phyloP scores from a whole-genome alignment of 2,888 invertebrate genomes.

The Deilephila elpenor region DNA sequence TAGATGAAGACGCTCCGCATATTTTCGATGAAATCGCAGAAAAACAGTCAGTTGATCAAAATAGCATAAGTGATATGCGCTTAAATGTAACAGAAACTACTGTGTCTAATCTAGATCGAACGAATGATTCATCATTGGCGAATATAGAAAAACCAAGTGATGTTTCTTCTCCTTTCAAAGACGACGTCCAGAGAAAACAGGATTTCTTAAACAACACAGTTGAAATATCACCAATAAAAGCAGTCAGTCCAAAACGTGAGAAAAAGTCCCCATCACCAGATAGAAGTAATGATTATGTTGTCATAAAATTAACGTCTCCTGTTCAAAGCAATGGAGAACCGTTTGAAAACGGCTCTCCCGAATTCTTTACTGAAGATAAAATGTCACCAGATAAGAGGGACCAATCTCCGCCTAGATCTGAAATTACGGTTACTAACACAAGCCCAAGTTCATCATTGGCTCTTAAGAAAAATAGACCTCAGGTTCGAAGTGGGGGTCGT shows the following conservation, averaged over 20 bases:
- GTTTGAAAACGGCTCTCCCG: conserved; percentile 71
- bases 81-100: conserved; percentile 43
- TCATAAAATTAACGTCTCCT: conserved; percentile 70
- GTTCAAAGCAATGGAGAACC: conserved; percentile 75
- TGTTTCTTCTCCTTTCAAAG: conserved; percentile 71
- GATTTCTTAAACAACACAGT: conserved; percentile 84
- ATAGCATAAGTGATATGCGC: conserved; percentile 31
- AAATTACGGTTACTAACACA: conserved; percentile 50
- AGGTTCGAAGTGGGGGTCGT: conserved; percentile 68
- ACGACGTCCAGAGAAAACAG: conserved; percentile 69
- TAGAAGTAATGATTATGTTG: conserved; percentile 68
- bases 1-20: conserved; percentile 27
- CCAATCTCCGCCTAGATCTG: conserved; percentile 70
- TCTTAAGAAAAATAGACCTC: conserved; percentile 72
- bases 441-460: conserved; percentile 73
- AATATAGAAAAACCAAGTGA: conserved; percentile 49
- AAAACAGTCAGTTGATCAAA: conserved; percentile 16
- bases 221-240: conserved; percentile 86
- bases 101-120: conserved; percentile 45
- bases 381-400: conserved; percentile 72
- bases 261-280: conserved; percentile 67
- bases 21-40: conserved; percentile 24
- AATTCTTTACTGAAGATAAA: conserved; percentile 79
- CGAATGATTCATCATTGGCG: conserved; percentile 32
- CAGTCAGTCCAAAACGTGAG: conserved; percentile 66